Evolutionary conservation across 2,888 invertebrate species (phyloP).

Genomic region (Drosophila flavopinicola): DNA sequence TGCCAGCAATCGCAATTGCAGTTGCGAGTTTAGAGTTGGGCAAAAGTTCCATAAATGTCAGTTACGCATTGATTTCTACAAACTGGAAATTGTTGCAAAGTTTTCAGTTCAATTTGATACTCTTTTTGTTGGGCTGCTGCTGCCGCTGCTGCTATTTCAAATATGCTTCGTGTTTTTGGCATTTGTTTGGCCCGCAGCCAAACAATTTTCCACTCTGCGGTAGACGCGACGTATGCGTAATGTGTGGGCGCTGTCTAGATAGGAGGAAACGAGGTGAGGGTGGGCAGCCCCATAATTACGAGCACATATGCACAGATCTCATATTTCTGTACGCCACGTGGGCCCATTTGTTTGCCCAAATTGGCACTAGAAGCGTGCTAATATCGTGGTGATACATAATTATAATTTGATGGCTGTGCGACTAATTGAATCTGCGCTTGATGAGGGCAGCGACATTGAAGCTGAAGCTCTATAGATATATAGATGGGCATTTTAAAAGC

Average conservation of each 20-base stretch:
- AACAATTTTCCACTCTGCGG: conserved; percentile 17
- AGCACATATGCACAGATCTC: conserved; percentile 8
- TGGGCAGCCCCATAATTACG: no score
- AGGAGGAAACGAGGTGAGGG: no score
- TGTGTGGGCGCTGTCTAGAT: not conserved
- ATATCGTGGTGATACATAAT: conserved; percentile 39
- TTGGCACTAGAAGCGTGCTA: conserved; percentile 34
- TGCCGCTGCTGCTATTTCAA: conserved; percentile 18
- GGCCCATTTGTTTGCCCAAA: conserved; percentile 16
- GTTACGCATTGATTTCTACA: conserved; percentile 53
- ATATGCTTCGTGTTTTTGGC: conserved; percentile 59
- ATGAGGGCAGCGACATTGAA: not conserved
- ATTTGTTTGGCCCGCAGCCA: conserved; percentile 59
- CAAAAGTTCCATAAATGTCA: conserved; percentile 61
- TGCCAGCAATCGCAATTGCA: conserved; percentile 42
- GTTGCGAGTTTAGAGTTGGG: conserved; percentile 15
- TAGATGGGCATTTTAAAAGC: no score
- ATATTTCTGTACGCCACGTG: conserved; percentile 17
- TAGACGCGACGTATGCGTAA: conserved; percentile 40
- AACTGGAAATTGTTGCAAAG: conserved; percentile 19
- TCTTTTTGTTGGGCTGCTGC: not conserved
- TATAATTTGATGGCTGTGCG: conserved; percentile 35
- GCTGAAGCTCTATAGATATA: no score
- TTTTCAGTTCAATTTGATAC: not conserved
- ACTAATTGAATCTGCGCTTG: conserved; percentile 36